Conservation (phyloP, 2,888 invertebrate species). For the Gnatocerus cornutus region DNA sequence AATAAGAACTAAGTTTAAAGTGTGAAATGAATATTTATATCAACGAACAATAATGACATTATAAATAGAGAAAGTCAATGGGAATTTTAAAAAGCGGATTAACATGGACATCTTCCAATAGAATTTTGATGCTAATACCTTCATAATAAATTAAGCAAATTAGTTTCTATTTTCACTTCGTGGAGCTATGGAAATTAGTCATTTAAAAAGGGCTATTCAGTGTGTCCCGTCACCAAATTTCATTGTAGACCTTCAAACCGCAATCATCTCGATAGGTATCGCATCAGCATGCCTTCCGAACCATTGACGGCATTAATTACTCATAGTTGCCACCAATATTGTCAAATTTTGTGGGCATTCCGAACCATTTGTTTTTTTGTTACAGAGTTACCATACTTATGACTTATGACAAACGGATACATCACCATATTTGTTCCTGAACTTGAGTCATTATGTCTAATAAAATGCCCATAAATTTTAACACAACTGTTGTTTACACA, state of each 20-base stretch:
- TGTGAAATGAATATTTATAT: slow-evolving; percentile 34
- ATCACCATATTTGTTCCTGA: slow-evolving; percentile 31
- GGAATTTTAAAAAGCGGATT: slow-evolving; percentile 28
- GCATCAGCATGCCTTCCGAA: slow-evolving; percentile 31
- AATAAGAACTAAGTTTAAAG: slow-evolving; percentile 12
- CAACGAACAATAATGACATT: slow-evolving; percentile 22
- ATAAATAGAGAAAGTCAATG: slow-evolving; percentile 38
- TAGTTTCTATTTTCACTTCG: too few species aligned
- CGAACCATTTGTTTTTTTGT: background rate
- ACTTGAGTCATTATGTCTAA: slow-evolving; percentile 17
- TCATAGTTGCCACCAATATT: slow-evolving; percentile 26
- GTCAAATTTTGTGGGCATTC: background rate
- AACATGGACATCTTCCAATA: slow-evolving; percentile 1
- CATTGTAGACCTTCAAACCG: slow-evolving; percentile 26
- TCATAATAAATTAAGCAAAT: too few species aligned
- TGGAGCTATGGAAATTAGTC: slow-evolving; percentile 9
- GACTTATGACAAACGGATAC: background rate
- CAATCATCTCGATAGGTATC: slow-evolving; percentile 36
- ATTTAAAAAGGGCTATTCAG: slow-evolving; percentile 22
- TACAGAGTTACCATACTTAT: slow-evolving; percentile 6
- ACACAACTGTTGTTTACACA: slow-evolving; percentile 9
- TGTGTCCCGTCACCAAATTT: slow-evolving; percentile 29
- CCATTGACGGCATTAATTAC: slow-evolving; percentile 34
- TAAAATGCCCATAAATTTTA: slow-evolving; percentile 6
- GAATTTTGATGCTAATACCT: background rate